Conservation (phyloP, 2,797 vertebrate species). For the Helostoma temminkii region DNA sequence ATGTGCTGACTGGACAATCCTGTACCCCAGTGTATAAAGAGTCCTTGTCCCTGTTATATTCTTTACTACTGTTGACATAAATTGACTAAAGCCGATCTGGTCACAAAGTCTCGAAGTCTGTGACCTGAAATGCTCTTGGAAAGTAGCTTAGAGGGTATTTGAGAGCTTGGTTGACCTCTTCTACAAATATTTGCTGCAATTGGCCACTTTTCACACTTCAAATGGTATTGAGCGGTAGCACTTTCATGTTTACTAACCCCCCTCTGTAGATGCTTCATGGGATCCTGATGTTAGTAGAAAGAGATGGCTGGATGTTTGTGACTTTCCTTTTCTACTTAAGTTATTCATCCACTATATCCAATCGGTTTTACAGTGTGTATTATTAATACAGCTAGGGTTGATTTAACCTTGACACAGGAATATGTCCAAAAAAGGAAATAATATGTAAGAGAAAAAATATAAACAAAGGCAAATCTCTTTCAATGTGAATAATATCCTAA, state of each 20-base stretch:
- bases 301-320: too few relatives aligned
- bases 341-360: not conserved
- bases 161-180: constrained; percentile 11
- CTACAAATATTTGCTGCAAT: constrained; percentile 33
- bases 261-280: not conserved
- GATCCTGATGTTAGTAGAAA: not conserved
- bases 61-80: constrained; percentile 25
- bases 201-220: constrained; percentile 15
- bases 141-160: constrained; percentile 48
- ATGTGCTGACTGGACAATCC: constrained; percentile 36
- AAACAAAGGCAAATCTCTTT: not conserved
- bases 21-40: not conserved
- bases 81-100: constrained; percentile 8
- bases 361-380: not conserved
- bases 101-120: constrained; percentile 25
- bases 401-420: not conserved
- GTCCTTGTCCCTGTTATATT: constrained; percentile 14
- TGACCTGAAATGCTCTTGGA: constrained; percentile 26
- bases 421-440: not conserved
- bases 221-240: constrained; percentile 26
- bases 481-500: constrained; percentile 10
- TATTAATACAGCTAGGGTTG: constrained; percentile 8
- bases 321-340: not conserved
- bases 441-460: not conserved
- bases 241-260: constrained; percentile 21